Evolutionary conservation across 2,888 invertebrate species (phyloP).

Genomic region (Notodonta ziczac): DNA sequence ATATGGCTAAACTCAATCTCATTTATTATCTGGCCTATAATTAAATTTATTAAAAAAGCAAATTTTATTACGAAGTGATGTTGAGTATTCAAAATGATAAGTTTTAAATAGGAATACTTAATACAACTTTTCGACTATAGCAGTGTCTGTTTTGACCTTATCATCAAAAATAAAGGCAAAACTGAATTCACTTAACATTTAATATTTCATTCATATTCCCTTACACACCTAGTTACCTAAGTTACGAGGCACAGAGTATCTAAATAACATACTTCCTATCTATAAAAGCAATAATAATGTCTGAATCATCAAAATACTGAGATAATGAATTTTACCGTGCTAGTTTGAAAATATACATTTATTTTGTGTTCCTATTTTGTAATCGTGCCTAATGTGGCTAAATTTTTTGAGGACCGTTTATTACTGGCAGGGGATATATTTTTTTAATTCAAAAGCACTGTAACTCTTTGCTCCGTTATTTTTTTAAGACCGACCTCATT

Average conservation of each 20-base stretch:
- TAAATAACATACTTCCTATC: conserved; percentile 27
- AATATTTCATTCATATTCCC: conserved; percentile 17
- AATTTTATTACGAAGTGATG: neutral
- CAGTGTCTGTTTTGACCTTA: conserved; percentile 11
- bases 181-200: conserved; percentile 4
- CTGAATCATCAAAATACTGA: conserved; percentile 10
- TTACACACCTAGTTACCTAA: conserved; percentile 22
- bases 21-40: no score
- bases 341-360: no score
- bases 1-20: no score
- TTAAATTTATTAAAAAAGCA: no score
- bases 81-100: conserved; percentile 4
- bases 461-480: no score
- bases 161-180: conserved; percentile 17
- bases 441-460: no score
- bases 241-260: conserved; percentile 42
- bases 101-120: conserved; percentile 26
- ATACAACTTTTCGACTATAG: conserved; percentile 15
- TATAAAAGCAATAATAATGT: conserved; percentile 25
- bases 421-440: no score
- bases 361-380: no score
- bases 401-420: no score
- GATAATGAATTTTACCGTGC: no score
- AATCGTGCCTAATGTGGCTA: no score
- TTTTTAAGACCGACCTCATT: no score